Conservation (phyloP, 2,113 vertebrate genomes). For the Columbina picui region DNA sequence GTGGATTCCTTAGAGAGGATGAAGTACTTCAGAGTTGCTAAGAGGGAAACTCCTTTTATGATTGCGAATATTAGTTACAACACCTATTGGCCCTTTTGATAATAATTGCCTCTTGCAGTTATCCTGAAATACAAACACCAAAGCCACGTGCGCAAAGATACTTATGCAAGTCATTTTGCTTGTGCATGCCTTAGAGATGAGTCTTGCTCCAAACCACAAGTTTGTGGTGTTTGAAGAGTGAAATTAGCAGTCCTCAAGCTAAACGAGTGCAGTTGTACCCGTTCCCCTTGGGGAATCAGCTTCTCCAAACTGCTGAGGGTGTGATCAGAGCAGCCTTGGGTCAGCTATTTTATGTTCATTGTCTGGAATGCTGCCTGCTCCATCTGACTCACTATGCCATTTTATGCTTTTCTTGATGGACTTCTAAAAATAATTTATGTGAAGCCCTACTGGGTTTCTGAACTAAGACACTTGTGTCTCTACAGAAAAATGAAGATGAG, state of each 20-base stretch:
- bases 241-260: not conserved
- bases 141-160: not conserved
- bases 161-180: not conserved
- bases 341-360: not conserved
- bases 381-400: not conserved
- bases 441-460: not conserved
- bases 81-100: not conserved
- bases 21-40: constrained; percentile 31
- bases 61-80: not conserved
- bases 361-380: constrained; percentile 15
- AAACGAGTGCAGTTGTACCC: not conserved
- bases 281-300: not conserved
- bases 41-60: constrained; percentile 8
- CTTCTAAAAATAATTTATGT: constrained; percentile 44
- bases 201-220: not conserved
- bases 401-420: constrained; percentile 41
- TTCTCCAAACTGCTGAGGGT: not conserved
- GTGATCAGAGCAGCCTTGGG: not conserved
- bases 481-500: not conserved
- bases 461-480: not conserved
- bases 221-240: not conserved
- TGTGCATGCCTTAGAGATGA: not conserved
- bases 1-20: not conserved
- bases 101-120: not conserved
- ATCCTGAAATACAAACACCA: not conserved